Conservation (phyloP, 2,113 vertebrate species). For the Alexandromys fortis region DNA sequence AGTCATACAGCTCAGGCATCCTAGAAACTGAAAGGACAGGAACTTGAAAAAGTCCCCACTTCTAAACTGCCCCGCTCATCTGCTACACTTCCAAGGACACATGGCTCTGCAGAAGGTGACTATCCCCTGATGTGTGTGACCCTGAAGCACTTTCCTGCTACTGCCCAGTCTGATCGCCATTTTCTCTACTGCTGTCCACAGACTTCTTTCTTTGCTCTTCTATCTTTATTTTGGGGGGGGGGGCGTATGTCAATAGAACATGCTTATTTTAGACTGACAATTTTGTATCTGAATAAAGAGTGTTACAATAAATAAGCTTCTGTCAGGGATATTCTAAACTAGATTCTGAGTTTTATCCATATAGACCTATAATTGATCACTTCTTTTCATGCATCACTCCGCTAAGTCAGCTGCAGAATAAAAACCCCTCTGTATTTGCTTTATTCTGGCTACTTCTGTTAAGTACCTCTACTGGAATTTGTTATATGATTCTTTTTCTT, state of each 20-base stretch:
- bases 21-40: not conserved
- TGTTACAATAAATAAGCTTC: not conserved
- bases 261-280: constrained; percentile 31
- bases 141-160: not conserved
- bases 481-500: not conserved
- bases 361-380: not conserved
- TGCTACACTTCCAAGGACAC: not conserved
- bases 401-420: not conserved
- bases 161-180: not conserved
- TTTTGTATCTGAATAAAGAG: not conserved
- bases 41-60: not conserved
- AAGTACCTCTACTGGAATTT: not conserved
- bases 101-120: rapidly evolving
- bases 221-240: not conserved
- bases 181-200: not conserved
- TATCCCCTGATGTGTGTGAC: rapidly evolving
- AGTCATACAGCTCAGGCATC: not conserved
- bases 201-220: not conserved
- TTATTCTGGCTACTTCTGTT: not conserved
- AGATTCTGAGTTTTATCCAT: not conserved
- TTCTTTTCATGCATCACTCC: not conserved
- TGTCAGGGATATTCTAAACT: not conserved
- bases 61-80: rapidly evolving
- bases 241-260: not conserved
- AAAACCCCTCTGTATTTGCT: not conserved